Percentiles rank a stretch among this genome's conserved stretches.
phyloP scores from a whole-genome alignment of 1,140 invertebrate genomes.

The Drosophila ironensis region DNA sequence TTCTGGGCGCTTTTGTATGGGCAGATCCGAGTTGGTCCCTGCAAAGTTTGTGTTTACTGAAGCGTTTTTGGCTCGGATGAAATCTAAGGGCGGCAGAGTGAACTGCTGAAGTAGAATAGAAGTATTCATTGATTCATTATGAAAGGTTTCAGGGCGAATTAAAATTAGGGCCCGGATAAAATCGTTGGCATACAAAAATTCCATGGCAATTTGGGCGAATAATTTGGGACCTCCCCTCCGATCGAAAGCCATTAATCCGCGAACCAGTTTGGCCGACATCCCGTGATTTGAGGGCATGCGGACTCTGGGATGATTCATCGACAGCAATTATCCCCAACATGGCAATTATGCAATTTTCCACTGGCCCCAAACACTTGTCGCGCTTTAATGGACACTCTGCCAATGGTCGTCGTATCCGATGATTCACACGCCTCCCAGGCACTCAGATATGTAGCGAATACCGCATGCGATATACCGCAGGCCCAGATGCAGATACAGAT shows the following conservation, averaged over 20 bases:
- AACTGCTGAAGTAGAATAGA: too few relatives aligned
- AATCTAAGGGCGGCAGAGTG: too few relatives aligned
- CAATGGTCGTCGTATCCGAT: constrained; percentile 37
- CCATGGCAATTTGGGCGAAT: constrained; percentile 13
- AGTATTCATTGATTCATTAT: too few relatives aligned
- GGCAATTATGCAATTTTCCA: constrained; percentile 71
- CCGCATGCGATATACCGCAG: constrained; percentile 18
- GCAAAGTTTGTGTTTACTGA: constrained; percentile 21
- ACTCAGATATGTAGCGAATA: constrained; percentile 18
- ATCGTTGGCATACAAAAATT: too few relatives aligned
- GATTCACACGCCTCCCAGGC: constrained; percentile 47
- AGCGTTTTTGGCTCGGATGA: constrained; percentile 1
- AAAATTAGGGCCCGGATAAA: too few relatives aligned
- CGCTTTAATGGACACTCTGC: constrained; percentile 51
- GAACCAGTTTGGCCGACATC: constrained; percentile 16
- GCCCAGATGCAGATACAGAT: constrained; percentile 37
- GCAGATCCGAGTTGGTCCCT: constrained; percentile 1
- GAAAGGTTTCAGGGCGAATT: too few relatives aligned
- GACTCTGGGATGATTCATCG: constrained; percentile 46
- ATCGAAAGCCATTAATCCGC: constrained; percentile 22
- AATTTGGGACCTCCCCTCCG: constrained; percentile 5
- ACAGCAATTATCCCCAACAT: constrained; percentile 31
- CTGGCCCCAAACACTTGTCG: constrained; percentile 60
- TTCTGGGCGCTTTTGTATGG: constrained; percentile 15
- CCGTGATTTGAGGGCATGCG: constrained; percentile 1